These are phyloP conservation scores for Musca domestica DNA, from an alignment of 1,140 invertebrate species.

Conservation along the genomic window DNA sequence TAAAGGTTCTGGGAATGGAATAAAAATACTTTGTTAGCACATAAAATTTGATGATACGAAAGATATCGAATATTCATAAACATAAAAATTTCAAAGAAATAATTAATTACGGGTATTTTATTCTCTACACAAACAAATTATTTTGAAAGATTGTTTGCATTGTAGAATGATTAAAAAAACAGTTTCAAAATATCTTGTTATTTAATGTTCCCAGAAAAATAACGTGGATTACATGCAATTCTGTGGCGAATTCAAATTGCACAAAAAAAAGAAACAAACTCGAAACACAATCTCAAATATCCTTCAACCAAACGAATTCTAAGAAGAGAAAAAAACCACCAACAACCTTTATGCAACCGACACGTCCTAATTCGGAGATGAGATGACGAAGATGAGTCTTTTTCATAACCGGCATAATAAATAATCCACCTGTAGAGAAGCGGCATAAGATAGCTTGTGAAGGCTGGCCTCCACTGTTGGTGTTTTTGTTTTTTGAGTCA, in stretches of 20 bases:
- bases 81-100: no score
- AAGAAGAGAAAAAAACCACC: not conserved
- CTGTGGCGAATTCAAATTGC: not conserved
- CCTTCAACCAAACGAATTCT: constrained; percentile 16
- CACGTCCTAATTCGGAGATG: constrained; percentile 5
- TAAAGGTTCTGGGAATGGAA: no score
- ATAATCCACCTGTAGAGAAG: not conserved
- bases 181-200: no score
- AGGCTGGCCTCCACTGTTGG: not conserved
- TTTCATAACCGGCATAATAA: not conserved
- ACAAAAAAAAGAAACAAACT: not conserved
- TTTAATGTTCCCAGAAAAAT: no score
- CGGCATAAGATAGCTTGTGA: not conserved
- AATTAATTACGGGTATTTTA: no score
- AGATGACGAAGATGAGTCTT: constrained; percentile 5
- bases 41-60: no score
- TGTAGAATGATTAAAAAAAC: no score
- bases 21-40: no score
- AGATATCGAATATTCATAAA: no score
- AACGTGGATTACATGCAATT: no score
- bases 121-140: no score
- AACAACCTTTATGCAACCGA: constrained; percentile 8
- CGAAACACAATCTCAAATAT: not conserved
- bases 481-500: not conserved
- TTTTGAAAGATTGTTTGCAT: no score